phyloP scores from a whole-genome alignment of 2,888 invertebrate genomes.

The Reticulitermes lucifugus region DNA sequence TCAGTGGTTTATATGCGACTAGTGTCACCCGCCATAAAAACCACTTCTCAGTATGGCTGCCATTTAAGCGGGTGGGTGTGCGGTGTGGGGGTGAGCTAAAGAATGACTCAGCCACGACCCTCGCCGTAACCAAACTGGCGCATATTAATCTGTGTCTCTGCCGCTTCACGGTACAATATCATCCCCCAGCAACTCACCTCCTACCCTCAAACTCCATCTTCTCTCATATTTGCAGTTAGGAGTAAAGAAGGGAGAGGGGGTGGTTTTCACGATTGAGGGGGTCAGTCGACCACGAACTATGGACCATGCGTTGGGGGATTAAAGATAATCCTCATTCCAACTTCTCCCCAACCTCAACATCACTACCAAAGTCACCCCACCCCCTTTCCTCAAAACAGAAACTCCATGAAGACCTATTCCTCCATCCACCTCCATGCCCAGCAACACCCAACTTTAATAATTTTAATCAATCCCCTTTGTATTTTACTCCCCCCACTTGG shows the following conservation, averaged over 20 bases:
- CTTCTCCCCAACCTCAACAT: slow-evolving; percentile 16
- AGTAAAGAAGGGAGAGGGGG: neutral
- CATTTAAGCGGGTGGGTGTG: slow-evolving; percentile 7
- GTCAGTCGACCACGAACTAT: slow-evolving; percentile 39
- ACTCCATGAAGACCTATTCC: slow-evolving; percentile 18
- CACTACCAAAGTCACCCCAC: slow-evolving; percentile 16
- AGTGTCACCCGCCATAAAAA: slow-evolving; percentile 1
- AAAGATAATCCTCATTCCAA: slow-evolving; percentile 38
- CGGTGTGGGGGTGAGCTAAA: slow-evolving; percentile 29
- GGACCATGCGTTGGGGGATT: slow-evolving; percentile 30
- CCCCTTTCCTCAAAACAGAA: neutral
- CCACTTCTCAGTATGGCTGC: slow-evolving; percentile 33
- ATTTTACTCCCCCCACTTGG: neutral
- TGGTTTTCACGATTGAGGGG: slow-evolving; percentile 19
- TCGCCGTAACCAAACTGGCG: slow-evolving; percentile 32
- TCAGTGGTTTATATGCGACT: neutral
- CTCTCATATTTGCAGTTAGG: neutral
- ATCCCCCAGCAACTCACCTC: neutral
- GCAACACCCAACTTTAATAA: slow-evolving; percentile 40
- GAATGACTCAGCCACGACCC: slow-evolving; percentile 32
- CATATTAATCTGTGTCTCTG: slow-evolving; percentile 45
- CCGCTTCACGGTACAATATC: slow-evolving; percentile 11
- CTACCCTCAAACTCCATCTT: neutral
- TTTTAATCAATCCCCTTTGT: slow-evolving; percentile 42
- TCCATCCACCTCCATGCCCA: neutral